These are phyloP conservation scores for Xylophagus ater DNA, from an alignment of 2,888 invertebrate genomes.

Conservation along the genomic window DNA sequence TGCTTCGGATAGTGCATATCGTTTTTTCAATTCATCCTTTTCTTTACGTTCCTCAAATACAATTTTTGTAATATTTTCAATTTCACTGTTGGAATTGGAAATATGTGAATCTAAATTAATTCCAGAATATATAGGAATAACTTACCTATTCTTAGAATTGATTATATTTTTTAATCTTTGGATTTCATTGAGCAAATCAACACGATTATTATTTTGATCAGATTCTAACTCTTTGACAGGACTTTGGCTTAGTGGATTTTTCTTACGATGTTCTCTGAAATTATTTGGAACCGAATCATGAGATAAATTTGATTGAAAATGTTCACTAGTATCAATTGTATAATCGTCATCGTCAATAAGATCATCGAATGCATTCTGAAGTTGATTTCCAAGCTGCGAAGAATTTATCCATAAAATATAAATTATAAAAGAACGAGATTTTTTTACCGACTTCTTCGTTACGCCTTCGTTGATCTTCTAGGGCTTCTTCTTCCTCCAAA, in stretches of 20 bases:
- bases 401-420: background rate
- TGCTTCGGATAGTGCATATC: slow-evolving; percentile 46
- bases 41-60: slow-evolving; percentile 25
- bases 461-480: slow-evolving; percentile 55
- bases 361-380: slow-evolving; percentile 58
- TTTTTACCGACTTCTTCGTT: slow-evolving; percentile 48
- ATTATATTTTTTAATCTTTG: slow-evolving; percentile 25
- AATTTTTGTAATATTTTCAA: slow-evolving; percentile 38
- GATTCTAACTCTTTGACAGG: background rate
- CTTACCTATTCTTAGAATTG: background rate
- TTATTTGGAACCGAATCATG: background rate
- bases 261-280: slow-evolving; percentile 21
- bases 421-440: background rate
- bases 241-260: no score
- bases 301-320: slow-evolving; percentile 25
- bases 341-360: slow-evolving; percentile 55
- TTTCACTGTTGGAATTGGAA: slow-evolving; percentile 21
- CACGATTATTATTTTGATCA: background rate
- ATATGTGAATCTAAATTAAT: no score
- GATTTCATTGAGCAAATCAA: slow-evolving; percentile 19
- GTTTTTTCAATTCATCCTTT: slow-evolving; percentile 42
- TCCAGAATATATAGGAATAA: no score
- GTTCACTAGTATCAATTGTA: slow-evolving; percentile 47
- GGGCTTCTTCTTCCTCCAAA: slow-evolving; percentile 53
- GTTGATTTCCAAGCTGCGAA: slow-evolving; percentile 48